A percentile compares a stretch with the other conserved stretches of the same genome.
Evolutionary conservation across 2,888 invertebrate species (phyloP).

Genomic region (Hydropsyche betteni): DNA sequence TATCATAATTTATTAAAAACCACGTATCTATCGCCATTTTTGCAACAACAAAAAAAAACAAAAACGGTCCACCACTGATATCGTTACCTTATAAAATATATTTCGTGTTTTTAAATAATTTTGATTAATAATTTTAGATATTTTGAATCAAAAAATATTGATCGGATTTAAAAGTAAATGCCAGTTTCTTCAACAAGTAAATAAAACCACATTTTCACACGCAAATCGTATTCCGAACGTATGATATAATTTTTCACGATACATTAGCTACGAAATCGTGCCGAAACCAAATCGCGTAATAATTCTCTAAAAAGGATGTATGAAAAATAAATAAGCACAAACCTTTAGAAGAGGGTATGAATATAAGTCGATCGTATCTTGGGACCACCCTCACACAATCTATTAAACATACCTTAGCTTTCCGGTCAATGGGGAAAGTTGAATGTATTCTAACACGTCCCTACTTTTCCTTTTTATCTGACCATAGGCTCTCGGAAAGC

Average conservation of each 20-base stretch:
- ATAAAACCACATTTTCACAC: too few species aligned
- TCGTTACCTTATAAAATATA: too few species aligned
- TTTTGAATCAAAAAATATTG: not conserved
- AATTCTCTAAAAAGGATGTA: not conserved
- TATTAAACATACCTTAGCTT: conserved; percentile 20
- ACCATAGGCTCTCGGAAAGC: conserved; percentile 1
- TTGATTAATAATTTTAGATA: too few species aligned
- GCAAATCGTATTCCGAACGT: too few species aligned
- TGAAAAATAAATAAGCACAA: not conserved
- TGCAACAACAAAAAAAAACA: too few species aligned
- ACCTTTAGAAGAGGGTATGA: not conserved
- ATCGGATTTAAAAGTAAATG: too few species aligned
- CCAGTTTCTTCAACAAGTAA: not conserved
- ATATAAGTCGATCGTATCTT: not conserved
- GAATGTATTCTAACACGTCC: conserved; percentile 2
- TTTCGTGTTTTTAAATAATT: too few species aligned
- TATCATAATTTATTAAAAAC: too few species aligned
- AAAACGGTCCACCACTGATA: too few species aligned
- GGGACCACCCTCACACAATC: conserved; percentile 2
- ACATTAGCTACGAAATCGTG: not conserved
- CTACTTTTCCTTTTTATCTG: conserved; percentile 2
- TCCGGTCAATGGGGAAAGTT: conserved; percentile 29
- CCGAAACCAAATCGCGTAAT: not conserved
- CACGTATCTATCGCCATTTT: too few species aligned
- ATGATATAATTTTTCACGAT: conserved; percentile 9